phyloP scores from a whole-genome alignment of 2,113 vertebrate genomes.

The Columba livia region DNA sequence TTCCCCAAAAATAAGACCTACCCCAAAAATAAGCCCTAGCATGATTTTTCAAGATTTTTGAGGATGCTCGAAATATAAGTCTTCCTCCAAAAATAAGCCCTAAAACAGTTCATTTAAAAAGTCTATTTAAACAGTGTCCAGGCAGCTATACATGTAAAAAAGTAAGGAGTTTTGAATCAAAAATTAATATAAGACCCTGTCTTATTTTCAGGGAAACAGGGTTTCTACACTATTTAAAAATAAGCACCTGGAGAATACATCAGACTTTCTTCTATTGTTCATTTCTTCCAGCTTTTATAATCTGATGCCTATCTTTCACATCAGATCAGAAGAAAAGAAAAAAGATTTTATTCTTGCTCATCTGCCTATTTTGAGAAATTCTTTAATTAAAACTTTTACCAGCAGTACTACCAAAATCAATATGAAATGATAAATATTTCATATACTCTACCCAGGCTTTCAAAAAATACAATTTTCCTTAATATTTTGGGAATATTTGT shows the following conservation, averaged over 20 bases:
- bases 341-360: background rate
- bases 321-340: background rate
- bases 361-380: background rate
- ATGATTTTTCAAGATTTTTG: too few relatives aligned
- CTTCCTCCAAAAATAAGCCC: too few relatives aligned
- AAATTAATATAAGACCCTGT: too few relatives aligned
- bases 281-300: background rate
- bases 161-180: too few relatives aligned
- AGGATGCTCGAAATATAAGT: too few relatives aligned
- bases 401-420: background rate
- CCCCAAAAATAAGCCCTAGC: too few relatives aligned
- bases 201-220: too few relatives aligned
- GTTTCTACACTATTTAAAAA: background rate
- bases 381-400: constrained; percentile 7
- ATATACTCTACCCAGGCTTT: background rate
- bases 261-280: background rate
- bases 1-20: too few relatives aligned
- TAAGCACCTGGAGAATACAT: background rate
- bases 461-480: background rate
- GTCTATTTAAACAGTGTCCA: too few relatives aligned
- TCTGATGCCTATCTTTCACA: background rate
- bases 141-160: too few relatives aligned
- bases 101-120: too few relatives aligned
- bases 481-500: background rate
- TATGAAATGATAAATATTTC: background rate